phyloP scores from a whole-genome alignment of 2,113 vertebrate species.

The Romanogobio albipinnatus region DNA sequence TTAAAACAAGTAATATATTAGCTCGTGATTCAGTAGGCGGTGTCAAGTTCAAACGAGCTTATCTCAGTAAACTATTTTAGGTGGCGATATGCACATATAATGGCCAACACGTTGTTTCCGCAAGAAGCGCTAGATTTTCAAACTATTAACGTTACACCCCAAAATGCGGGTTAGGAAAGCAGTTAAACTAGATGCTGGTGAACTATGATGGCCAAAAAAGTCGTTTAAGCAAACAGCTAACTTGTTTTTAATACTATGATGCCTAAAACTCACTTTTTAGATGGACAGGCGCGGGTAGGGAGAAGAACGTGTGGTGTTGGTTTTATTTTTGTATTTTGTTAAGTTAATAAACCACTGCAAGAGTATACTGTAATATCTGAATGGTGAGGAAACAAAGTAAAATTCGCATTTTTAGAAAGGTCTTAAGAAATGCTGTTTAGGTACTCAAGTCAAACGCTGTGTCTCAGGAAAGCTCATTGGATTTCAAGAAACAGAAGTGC shows the following conservation, averaged over 20 bases:
- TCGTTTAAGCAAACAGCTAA: background rate
- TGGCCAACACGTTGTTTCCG: background rate
- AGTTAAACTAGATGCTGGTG: background rate
- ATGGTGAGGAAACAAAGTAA: background rate
- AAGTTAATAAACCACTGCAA: background rate
- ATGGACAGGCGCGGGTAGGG: background rate
- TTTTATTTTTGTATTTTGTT: background rate
- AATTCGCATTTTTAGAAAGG: background rate
- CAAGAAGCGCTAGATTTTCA: background rate
- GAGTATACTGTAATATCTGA: background rate
- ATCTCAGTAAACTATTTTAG: background rate
- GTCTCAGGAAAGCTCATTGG: background rate
- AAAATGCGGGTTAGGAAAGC: background rate
- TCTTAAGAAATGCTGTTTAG: background rate
- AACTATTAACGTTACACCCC: background rate
- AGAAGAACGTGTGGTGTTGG: background rate
- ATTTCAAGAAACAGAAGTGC: background rate
- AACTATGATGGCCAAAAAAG: background rate
- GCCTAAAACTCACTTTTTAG: background rate
- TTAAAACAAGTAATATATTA: too few relatives aligned
- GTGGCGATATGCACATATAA: background rate
- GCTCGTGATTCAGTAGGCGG: too few relatives aligned
- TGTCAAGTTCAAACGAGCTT: too few relatives aligned
- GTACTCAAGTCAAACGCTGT: background rate
- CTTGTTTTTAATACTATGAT: background rate